Base-by-base conservation (phyloP, 2,888 invertebrate genomes). In the Agapostemon virescens region DNA sequence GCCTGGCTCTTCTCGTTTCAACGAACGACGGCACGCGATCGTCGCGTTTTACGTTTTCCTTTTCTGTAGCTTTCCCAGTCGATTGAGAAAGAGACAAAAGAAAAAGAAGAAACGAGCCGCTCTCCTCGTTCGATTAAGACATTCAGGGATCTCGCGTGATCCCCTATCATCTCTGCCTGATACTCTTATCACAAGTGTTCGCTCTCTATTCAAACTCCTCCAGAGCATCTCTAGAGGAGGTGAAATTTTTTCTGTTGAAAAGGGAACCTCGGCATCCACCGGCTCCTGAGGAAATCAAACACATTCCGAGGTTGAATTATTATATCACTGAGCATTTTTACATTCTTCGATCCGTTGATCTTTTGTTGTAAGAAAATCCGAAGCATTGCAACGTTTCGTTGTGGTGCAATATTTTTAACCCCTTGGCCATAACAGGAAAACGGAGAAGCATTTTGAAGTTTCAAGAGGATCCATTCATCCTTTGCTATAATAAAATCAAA, bases 111-210 rank as follows among this genome's bases (percentile, higher is more conserved):
- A 17, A 17, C 6, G 17, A 17, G 17, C 15, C 42, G n/a, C 0
- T 9, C 11, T 3, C 1, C 26, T 72, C 17, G 26, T 26, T 4
- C 61, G 77, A 61, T 45, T 15, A 38, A 63, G 52, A 70, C 49
- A 61, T 81, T 17, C 45, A 26, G 13, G 0, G 6, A 63, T 79
- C 70, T 79, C 70, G 81, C 81, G 74, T 74, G 81, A 70, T 49
- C 55, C 13, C 1, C 17, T 5, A 17, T 26, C 49, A 17, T 38
- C 36, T 64, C 11, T 11, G 20, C 15, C 58, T 11, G 26, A 30
- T 17, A 17, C 58, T 58, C 33, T 20, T 36, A 61, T 67, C n/a
- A 64, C 17, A 4, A 45, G 11, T 15, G 69, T 20, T 20, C 23
- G 0, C n/a, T 20, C 55, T 20, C 58, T 40, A 13, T 63, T 20